Base-by-base conservation (phyloP, 2,113 vertebrate species). In the Anoura caudifer region DNA sequence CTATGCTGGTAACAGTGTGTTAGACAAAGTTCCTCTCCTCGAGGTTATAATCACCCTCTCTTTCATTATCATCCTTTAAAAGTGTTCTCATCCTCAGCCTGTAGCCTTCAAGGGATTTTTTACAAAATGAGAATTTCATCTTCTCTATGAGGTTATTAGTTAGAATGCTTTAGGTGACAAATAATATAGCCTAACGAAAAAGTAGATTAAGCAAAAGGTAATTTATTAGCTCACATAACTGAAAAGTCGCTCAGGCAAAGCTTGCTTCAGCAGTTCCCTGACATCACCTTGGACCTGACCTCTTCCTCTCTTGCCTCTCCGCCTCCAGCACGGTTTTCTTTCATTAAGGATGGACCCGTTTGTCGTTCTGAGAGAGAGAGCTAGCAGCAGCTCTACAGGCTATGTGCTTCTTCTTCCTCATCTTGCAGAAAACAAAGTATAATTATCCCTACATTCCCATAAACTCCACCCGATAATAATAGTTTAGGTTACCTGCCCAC, bases 321-420 rank as follows among this genome's bases (percentile, higher is more conserved):
- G 56, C 28, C 22, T 47, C 65, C 31, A 1, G n/a, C 14, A 33
- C 10, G 14, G 31, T 24, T n/a, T 76, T 19, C 56, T 56, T 45
- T 7, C 45, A 11, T 11, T 10, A 7, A 33, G 6, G 0, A 4
- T 28, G n/a, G 17, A 0, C 26, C 28, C 2, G 8, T n/a, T 33
- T 65, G 4, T 20, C 12, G 28, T 75, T 19, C 36, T 70, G 12
- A 76, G 38, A 82, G 47, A n/a, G 22, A 82, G 0, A 45, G 1
- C 14, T 45, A 11, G 76, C 43, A 26, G 4, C 13, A 61, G 1
- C 9, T 43, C 15, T 26, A 47, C 24, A 79, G 5, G 12, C 47
- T 61, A 16, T 2, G 16, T 20, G 14, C 12, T 38, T 73, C 17
- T 61, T 10, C 75, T 56, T 73, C 28, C 26, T 61, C 33, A 17